Conservation (phyloP, 2,888 invertebrate genomes). For the Vesta saturnalis region DNA sequence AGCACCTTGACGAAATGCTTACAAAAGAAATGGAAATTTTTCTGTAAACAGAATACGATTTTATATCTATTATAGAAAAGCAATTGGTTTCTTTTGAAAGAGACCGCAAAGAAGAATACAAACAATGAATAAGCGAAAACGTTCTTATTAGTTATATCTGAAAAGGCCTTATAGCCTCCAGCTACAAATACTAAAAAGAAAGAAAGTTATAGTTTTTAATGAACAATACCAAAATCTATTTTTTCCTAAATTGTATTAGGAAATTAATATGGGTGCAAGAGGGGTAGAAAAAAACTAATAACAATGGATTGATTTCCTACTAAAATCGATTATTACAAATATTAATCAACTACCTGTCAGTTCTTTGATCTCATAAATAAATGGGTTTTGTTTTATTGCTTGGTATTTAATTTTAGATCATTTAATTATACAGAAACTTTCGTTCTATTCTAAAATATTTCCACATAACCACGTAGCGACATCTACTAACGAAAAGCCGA, state of each 20-base stretch:
- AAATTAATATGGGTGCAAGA: slow-evolving; percentile 22
- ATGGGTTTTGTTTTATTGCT: slow-evolving; percentile 30
- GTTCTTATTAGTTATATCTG: slow-evolving; percentile 50
- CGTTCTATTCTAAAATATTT: too few relatives aligned
- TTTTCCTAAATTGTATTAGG: slow-evolving; percentile 14
- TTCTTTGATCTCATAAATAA: slow-evolving; percentile 26
- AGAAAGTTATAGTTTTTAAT: slow-evolving; percentile 7
- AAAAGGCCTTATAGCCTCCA: slow-evolving; percentile 19
- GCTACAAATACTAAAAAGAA: background rate
- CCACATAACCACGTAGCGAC: too few relatives aligned
- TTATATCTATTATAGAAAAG: slow-evolving; percentile 45
- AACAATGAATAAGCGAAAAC: slow-evolving; percentile 56
- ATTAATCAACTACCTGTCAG: slow-evolving; percentile 57
- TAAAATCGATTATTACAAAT: slow-evolving; percentile 58
- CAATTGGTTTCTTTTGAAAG: slow-evolving; percentile 47
- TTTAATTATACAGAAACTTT: too few relatives aligned
- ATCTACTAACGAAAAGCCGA: too few relatives aligned
- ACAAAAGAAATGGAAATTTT: slow-evolving; percentile 47
- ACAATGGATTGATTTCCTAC: slow-evolving; percentile 44
- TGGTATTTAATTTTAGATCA: slow-evolving; percentile 9
- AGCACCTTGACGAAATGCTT: slow-evolving; percentile 49
- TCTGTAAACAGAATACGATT: slow-evolving; percentile 44
- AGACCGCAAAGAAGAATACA: slow-evolving; percentile 51
- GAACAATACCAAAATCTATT: slow-evolving; percentile 4
- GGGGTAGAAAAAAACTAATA: slow-evolving; percentile 29